phyloP scores from a whole-genome alignment of 2,113 vertebrate genomes.

The Pollachius pollachius region DNA sequence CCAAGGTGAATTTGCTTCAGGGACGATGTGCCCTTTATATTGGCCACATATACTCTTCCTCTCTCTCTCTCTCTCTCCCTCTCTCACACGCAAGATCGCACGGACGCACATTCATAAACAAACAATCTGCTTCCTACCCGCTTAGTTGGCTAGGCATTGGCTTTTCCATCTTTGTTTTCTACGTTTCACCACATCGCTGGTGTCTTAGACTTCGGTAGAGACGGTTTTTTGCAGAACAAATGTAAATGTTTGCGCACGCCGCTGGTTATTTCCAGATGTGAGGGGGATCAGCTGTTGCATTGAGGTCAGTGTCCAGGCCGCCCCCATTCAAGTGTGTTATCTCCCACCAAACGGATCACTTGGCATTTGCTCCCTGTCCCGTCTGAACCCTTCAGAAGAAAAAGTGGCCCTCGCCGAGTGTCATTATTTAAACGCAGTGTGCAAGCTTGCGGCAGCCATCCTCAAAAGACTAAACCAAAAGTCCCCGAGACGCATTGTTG shows the following conservation, averaged over 20 bases:
- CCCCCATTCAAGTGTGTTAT: slow-evolving; percentile 57
- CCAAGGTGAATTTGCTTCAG: too few relatives aligned
- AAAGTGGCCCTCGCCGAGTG: slow-evolving; percentile 24
- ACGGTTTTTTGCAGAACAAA: slow-evolving; percentile 42
- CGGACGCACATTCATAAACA: slow-evolving; percentile 5
- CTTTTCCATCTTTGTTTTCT: slow-evolving; percentile 4
- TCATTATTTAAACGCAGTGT: slow-evolving; percentile 31
- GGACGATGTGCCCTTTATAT: not conserved
- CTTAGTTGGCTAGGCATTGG: slow-evolving; percentile 33
- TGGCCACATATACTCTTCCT: too few relatives aligned
- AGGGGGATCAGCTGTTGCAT: slow-evolving; percentile 30
- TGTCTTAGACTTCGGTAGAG: not conserved
- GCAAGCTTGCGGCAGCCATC: slow-evolving; percentile 38
- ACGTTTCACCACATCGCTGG: slow-evolving; percentile 9
- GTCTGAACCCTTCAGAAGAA: slow-evolving; percentile 31
- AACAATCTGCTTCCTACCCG: not conserved
- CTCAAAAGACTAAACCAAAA: slow-evolving; percentile 29
- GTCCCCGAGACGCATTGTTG: slow-evolving; percentile 43
- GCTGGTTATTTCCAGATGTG: slow-evolving; percentile 52
- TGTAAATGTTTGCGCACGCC: slow-evolving; percentile 1
- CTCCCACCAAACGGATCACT: slow-evolving; percentile 56
- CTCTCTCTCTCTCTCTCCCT: too few relatives aligned
- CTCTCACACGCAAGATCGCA: slow-evolving; percentile 10
- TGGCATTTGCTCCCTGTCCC: slow-evolving; percentile 56
- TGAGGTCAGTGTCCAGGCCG: slow-evolving; percentile 50